A percentile compares a stretch with the other conserved stretches of the same genome.
These are phyloP conservation scores for Calyptommatus sinebrachiatus DNA, from an alignment of 2,113 vertebrate species.

Conservation along the genomic window DNA sequence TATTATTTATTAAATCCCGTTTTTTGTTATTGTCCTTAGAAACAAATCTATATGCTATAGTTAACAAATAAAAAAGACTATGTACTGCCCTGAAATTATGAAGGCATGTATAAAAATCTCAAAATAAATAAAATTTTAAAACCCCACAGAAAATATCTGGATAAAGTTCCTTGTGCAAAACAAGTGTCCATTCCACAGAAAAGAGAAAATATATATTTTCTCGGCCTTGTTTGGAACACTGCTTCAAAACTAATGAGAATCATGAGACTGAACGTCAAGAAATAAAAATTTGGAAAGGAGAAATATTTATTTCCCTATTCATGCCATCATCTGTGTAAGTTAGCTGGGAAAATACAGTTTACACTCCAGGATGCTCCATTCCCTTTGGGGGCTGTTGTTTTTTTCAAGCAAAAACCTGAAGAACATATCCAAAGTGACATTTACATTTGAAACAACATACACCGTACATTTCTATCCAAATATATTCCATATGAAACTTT, in stretches of 20 bases:
- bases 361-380: not conserved
- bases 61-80: too few species aligned
- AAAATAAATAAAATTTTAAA: too few species aligned
- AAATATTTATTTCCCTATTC: not conserved
- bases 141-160: not conserved
- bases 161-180: not conserved
- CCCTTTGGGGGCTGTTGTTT: not conserved
- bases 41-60: too few species aligned
- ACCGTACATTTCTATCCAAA: not conserved
- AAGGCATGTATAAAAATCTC: too few species aligned
- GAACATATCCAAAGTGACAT: not conserved
- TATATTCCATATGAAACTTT: not conserved
- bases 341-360: not conserved
- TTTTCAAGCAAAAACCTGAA: not conserved
- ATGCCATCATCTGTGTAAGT: not conserved
- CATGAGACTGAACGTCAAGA: not conserved
- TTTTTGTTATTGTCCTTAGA: too few species aligned
- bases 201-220: not conserved
- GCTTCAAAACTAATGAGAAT: conserved; percentile 1
- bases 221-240: not conserved
- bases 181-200: not conserved
- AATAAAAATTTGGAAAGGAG: not conserved
- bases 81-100: too few species aligned
- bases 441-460: not conserved
- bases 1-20: too few species aligned